These are phyloP conservation scores for Gadus chalcogrammus DNA, from an alignment of 2,113 vertebrate species.

Conservation along the genomic window DNA sequence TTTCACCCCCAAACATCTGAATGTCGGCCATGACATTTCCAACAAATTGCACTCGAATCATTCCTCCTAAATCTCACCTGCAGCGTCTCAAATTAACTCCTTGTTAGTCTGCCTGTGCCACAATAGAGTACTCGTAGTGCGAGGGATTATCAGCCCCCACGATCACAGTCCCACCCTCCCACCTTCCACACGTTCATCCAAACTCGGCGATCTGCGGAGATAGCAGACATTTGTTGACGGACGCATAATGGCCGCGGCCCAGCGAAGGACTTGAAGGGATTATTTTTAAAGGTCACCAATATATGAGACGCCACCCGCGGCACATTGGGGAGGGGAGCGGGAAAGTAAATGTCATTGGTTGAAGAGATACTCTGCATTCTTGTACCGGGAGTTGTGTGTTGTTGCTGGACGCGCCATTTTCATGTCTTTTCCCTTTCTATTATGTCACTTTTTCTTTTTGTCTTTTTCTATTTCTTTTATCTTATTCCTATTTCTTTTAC, in stretches of 20 bases:
- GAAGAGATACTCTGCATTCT: constrained; percentile 47
- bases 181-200: constrained; percentile 6
- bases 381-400: constrained; percentile 30
- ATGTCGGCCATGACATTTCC: too few relatives aligned
- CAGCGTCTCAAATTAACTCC: too few relatives aligned
- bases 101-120: too few relatives aligned
- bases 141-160: constrained; percentile 21
- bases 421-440: background rate
- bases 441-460: too few relatives aligned
- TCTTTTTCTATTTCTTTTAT: too few relatives aligned
- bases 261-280: constrained; percentile 46
- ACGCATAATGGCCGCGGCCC: constrained; percentile 29
- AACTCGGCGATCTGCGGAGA: constrained; percentile 26
- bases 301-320: constrained; percentile 43
- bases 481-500: too few relatives aligned
- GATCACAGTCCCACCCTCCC: constrained; percentile 15
- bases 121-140: too few relatives aligned
- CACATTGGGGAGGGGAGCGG: constrained; percentile 34
- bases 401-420: constrained; percentile 8
- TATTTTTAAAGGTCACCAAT: constrained; percentile 59
- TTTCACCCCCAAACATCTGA: too few relatives aligned
- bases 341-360: constrained; percentile 60
- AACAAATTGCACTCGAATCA: too few relatives aligned
- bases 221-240: constrained; percentile 29
- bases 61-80: too few relatives aligned